These are phyloP conservation scores for Tiliacea aurago DNA, from an alignment of 2,888 invertebrate species.

Conservation along the genomic window DNA sequence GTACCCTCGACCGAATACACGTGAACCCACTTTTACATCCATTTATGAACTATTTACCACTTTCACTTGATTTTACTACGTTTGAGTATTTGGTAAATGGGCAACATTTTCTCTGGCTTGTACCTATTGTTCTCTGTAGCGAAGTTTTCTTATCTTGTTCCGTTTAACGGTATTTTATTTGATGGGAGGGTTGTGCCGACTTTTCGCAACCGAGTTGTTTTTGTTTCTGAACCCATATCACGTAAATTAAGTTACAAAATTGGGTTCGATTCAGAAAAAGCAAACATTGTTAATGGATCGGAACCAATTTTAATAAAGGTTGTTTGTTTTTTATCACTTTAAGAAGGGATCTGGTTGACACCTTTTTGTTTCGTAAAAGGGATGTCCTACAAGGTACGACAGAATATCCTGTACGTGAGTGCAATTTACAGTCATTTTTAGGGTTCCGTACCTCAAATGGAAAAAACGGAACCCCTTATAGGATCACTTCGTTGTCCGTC, in stretches of 20 bases:
- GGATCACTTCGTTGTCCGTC: too few relatives aligned
- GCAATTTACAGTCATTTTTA: not conserved
- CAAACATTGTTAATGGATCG: slow-evolving; percentile 34
- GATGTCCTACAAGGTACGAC: not conserved
- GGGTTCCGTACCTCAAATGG: too few relatives aligned
- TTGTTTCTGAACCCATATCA: slow-evolving; percentile 33
- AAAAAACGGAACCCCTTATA: too few relatives aligned
- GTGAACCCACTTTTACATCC: slow-evolving; percentile 71
- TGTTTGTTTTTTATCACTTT: slow-evolving; percentile 39
- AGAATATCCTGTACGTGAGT: slow-evolving; percentile 13
- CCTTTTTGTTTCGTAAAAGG: slow-evolving; percentile 21
- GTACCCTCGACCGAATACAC: slow-evolving; percentile 67
- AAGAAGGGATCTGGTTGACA: slow-evolving; percentile 3
- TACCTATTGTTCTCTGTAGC: slow-evolving; percentile 38
- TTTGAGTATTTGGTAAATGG: slow-evolving; percentile 46
- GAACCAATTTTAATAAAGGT: slow-evolving; percentile 37
- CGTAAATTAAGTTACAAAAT: slow-evolving; percentile 41
- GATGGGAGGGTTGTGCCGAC: slow-evolving; percentile 7
- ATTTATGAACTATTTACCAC: slow-evolving; percentile 76
- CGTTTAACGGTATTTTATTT: slow-evolving; percentile 38
- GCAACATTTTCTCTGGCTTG: slow-evolving; percentile 33
- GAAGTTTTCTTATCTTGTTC: slow-evolving; percentile 43
- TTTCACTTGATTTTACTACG: slow-evolving; percentile 72
- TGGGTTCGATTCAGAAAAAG: slow-evolving; percentile 23
- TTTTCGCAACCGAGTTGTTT: slow-evolving; percentile 40